Conservation (phyloP, 2,113 vertebrate genomes). For the Cyphomyrus plagiostoma region DNA sequence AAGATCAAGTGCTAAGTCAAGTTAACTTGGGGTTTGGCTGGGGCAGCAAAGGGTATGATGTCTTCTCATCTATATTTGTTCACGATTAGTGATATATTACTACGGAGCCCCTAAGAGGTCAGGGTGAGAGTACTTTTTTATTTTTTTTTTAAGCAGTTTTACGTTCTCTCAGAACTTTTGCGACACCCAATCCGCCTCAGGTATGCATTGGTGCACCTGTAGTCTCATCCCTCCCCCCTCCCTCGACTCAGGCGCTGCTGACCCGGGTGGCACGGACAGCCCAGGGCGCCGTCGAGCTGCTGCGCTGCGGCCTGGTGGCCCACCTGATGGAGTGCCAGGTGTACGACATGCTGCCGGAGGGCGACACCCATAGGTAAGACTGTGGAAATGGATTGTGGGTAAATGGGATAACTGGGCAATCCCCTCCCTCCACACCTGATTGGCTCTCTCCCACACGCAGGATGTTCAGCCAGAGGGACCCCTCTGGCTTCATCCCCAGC, state of each 20-base stretch:
- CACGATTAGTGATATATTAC: no score
- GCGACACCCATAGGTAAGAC: conserved; percentile 74
- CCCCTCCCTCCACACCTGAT: no score
- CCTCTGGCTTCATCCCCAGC: conserved; percentile 82
- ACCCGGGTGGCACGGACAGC: conserved; percentile 86
- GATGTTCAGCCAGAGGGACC: conserved; percentile 72
- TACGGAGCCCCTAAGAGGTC: no score
- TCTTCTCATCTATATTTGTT: no score
- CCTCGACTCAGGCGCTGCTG: conserved; percentile 74
- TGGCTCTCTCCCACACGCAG: conserved; percentile 42
- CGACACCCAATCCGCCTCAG: not conserved
- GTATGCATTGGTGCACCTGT: not conserved
- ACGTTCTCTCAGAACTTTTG: no score
- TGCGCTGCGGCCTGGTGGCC: conserved; percentile 81
- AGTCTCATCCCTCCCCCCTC: not conserved
- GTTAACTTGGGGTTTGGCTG: no score
- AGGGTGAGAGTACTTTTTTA: no score
- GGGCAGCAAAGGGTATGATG: no score
- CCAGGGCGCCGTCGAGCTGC: conserved; percentile 79
- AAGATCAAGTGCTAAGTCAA: no score
- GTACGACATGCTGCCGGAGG: conserved; percentile 90
- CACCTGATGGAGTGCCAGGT: conserved; percentile 89
- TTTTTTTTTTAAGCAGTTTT: no score
- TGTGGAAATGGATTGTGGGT: not conserved
- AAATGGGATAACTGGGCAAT: not conserved